A percentile compares a stretch with the other conserved stretches of the same genome.
Evolutionary conservation across 2,888 invertebrate species (phyloP).

Genomic region (Eustalomyia histrio): DNA sequence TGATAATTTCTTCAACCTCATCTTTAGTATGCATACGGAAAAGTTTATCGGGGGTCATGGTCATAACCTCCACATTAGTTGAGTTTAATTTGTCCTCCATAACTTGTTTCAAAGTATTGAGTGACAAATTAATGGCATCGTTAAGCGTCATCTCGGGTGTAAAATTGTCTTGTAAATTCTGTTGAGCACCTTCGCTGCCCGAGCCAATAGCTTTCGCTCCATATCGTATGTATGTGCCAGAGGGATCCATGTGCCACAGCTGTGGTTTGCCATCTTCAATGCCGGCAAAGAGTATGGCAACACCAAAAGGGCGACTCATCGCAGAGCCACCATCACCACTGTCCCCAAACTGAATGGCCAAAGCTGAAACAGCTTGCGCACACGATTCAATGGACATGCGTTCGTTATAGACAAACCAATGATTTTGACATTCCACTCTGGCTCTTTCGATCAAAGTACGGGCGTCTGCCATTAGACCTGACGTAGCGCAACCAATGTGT

Average conservation of each 20-base stretch:
- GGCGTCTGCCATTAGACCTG: conserved; percentile 99
- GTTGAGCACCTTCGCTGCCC: conserved; percentile 99
- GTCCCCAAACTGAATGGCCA: conserved; percentile 99
- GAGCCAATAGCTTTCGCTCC: conserved; percentile 99
- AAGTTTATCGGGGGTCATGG: conserved; percentile 89
- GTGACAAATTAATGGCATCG: conserved; percentile 94
- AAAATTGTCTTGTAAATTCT: conserved; percentile 88
- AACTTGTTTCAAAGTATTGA: conserved; percentile 98
- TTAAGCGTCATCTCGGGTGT: conserved; percentile 94
- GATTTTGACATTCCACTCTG: conserved; percentile 97
- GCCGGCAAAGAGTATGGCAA: conserved; percentile 98
- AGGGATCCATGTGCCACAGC: conserved; percentile 99
- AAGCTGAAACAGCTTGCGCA: conserved; percentile 98
- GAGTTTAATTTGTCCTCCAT: conserved; percentile 99
- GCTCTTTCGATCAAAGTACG: conserved; percentile 96
- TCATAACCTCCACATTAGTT: conserved; percentile 98
- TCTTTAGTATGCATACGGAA: conserved; percentile 95
- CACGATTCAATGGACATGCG: conserved; percentile 98
- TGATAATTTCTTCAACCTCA: conserved; percentile 94
- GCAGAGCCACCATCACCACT: conserved; percentile 97
- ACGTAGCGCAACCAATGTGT: conserved; percentile 98
- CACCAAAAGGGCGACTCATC: conserved; percentile 99
- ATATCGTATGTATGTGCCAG: conserved; percentile 98
- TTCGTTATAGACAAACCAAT: conserved; percentile 99
- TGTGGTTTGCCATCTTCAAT: conserved; percentile 95